phyloP scores from a whole-genome alignment of 2,113 vertebrate genomes.

The Clarias batrachus region DNA sequence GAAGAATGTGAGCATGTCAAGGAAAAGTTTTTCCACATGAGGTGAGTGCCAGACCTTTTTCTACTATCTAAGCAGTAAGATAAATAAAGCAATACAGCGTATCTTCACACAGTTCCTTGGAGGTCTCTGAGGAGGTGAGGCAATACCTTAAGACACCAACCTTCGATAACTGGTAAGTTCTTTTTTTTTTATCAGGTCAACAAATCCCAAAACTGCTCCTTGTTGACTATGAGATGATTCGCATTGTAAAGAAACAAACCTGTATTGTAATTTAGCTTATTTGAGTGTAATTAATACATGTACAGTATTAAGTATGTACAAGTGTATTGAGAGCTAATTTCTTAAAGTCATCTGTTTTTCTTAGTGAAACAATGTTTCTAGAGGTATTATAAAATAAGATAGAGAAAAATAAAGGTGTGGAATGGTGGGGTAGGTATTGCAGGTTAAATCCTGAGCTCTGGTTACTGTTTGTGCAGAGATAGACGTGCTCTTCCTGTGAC shows the following conservation, averaged over 20 bases:
- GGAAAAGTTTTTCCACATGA: constrained; percentile 76
- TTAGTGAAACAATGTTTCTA: not conserved
- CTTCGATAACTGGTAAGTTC: constrained; percentile 77
- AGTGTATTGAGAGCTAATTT: not conserved
- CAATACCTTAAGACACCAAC: constrained; percentile 78
- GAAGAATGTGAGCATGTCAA: constrained; percentile 74
- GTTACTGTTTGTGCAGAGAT: not conserved
- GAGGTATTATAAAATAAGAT: not conserved
- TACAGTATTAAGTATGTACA: not conserved
- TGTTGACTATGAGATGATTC: not conserved
- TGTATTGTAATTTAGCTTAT: not conserved
- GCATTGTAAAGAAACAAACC: not conserved
- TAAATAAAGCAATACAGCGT: not conserved
- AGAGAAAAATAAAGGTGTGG: not conserved
- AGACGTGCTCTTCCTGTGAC: not conserved
- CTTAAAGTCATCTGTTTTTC: not conserved
- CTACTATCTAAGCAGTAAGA: not conserved
- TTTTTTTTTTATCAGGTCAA: not conserved
- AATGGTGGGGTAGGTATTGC: not conserved
- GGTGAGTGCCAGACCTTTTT: constrained; percentile 50
- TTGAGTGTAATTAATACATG: not conserved
- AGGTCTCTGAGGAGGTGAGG: constrained; percentile 75
- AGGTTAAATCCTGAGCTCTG: not conserved
- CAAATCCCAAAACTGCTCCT: too few relatives aligned
- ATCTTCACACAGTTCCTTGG: constrained; percentile 65